Base-by-base conservation (phyloP, 2,888 invertebrate species). In the Himalopsyche anomala region DNA sequence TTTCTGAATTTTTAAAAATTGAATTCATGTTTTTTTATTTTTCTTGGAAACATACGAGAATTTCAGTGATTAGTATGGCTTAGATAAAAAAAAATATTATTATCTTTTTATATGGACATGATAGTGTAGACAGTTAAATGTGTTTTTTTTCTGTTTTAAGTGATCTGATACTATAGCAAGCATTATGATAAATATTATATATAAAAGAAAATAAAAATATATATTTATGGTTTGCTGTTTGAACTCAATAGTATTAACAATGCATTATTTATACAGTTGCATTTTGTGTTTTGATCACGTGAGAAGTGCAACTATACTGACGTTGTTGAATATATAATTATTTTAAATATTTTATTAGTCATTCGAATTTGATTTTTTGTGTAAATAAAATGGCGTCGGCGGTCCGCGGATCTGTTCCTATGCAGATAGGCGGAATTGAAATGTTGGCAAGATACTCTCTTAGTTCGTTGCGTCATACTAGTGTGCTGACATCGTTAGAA, bases 401-500 rank as follows among this genome's bases (percentile, higher is more conserved):
- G 85, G 91, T 92, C 15, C 91, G 91, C 83, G 93, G 93, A 17
- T 93, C 93, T 40, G 93, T 93, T 88, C 91, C 92, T 62, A 91
- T 92, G 81, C 93, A 92, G 89, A 92, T 93, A 36, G 92, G 92
- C 0, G 93, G 92, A 4, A 87, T 93, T 85, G 93, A 93, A 87
- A 89, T 93, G 4, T 89, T 93, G 2, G 91, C 93, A 4, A 90
- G 93, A 82, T 92, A 93, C 88, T 93, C 93, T n/a, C 92, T 92
- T 92, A 92, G 92, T 89, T 91, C 92, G 0, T 91, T 91, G 5
- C 90, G 93, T 62, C 91, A 86, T n/a, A 93, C 92, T 51, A 94
- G 94, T 86, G 93, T 94, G 19, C 89, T 94, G 56, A 94, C 93
- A 56, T 94, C 94, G 1, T 90, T 94, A 15, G 93, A 94, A 86